Conservation (phyloP, 2,888 invertebrate genomes). For the Petrolisthes manimaculis region DNA sequence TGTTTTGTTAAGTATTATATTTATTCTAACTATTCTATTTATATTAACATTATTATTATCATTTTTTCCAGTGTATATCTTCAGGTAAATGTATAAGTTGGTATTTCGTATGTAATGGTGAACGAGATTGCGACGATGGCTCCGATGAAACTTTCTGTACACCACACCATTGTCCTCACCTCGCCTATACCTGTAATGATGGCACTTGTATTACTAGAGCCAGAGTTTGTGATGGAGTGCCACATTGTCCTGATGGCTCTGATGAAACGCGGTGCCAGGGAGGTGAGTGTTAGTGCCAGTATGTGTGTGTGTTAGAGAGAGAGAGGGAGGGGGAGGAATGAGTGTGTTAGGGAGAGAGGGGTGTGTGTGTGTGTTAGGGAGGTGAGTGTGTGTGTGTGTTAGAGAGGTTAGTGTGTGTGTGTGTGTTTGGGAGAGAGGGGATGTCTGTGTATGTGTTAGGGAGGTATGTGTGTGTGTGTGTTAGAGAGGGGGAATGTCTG, state of each 20-base stretch:
- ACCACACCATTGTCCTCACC: slow-evolving; percentile 47
- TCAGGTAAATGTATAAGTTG: slow-evolving; percentile 90
- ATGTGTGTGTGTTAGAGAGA: neutral
- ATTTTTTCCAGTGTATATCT: slow-evolving; percentile 80
- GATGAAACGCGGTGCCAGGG: slow-evolving; percentile 76
- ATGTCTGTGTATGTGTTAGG: too few species aligned
- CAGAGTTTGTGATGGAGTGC: slow-evolving; percentile 76
- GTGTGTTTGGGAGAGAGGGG: too few species aligned
- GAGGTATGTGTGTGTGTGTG: too few species aligned
- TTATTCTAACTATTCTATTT: too few species aligned
- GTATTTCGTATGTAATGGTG: slow-evolving; percentile 92
- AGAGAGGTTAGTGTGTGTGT: too few species aligned
- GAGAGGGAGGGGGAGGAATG: neutral
- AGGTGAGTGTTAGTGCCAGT: neutral
- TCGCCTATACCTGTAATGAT: slow-evolving; percentile 73
- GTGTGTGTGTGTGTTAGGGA: slow-evolving; percentile 6
- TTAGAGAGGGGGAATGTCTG: too few species aligned
- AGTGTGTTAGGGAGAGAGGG: neutral
- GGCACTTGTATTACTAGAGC: slow-evolving; percentile 77
- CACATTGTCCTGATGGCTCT: slow-evolving; percentile 77
- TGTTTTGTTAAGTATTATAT: too few species aligned
- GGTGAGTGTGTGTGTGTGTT: too few species aligned
- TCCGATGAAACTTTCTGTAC: slow-evolving; percentile 48
- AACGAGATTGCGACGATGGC: slow-evolving; percentile 78
- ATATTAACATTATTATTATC: neutral